These are phyloP conservation scores for Neodiprion lecontei DNA, from an alignment of 1,140 invertebrate genomes.

Conservation along the genomic window DNA sequence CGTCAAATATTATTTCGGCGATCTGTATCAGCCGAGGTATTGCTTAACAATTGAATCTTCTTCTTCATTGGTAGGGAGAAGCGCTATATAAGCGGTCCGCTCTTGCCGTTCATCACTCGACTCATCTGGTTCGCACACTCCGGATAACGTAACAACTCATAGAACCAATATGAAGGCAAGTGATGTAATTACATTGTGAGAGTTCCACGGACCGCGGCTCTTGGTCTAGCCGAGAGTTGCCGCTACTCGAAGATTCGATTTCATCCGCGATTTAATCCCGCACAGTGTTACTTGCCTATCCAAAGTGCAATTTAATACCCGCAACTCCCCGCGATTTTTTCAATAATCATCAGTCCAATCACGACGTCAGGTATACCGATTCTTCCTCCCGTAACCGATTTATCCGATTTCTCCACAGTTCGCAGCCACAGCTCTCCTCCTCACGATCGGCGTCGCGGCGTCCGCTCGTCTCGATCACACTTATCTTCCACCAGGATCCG, in stretches of 20 bases:
- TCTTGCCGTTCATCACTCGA: neutral
- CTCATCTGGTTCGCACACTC: constrained; percentile 8
- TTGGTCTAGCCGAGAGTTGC: neutral
- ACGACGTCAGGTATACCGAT: too few relatives aligned
- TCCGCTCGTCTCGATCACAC: constrained; percentile 56
- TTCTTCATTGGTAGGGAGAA: constrained; percentile 8
- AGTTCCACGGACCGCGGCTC: neutral
- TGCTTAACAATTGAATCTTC: constrained; percentile 16
- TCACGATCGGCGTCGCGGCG: constrained; percentile 36
- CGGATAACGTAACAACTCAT: neutral
- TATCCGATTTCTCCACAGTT: neutral
- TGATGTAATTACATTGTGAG: neutral
- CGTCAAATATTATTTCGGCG: constrained; percentile 12
- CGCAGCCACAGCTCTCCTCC: neutral
- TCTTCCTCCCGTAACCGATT: too few relatives aligned
- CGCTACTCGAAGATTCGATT: neutral
- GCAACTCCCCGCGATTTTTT: too few relatives aligned
- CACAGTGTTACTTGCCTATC: neutral
- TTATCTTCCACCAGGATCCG: constrained; percentile 52
- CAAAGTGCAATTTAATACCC: neutral
- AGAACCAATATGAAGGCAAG: constrained; percentile 7
- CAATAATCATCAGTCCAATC: too few relatives aligned
- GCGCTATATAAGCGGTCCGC: constrained; percentile 11
- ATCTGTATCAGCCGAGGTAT: constrained; percentile 9
- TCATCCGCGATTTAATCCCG: neutral